phyloP scores from a whole-genome alignment of 2,888 invertebrate genomes.

The Drosophila colorata region DNA sequence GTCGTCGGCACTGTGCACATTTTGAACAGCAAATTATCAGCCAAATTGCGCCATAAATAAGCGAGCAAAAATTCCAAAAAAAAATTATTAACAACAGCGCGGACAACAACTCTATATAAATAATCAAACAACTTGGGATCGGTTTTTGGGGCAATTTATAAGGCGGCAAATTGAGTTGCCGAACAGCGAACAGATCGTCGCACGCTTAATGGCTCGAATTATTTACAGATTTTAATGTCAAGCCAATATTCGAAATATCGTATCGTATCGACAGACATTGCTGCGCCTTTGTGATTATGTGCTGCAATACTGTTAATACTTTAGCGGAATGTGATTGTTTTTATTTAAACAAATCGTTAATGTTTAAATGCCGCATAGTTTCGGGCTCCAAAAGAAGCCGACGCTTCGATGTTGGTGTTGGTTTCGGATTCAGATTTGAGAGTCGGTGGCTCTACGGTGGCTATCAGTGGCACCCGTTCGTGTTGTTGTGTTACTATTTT shows the following conservation, averaged over 20 bases:
- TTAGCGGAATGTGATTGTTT: constrained; percentile 62
- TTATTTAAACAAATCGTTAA: constrained; percentile 75
- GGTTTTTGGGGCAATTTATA: constrained; percentile 44
- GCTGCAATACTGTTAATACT: constrained; percentile 51
- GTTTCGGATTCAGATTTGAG: constrained; percentile 24
- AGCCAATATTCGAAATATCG: constrained; percentile 41
- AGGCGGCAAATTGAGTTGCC: constrained; percentile 44
- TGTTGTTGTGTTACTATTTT: constrained; percentile 42
- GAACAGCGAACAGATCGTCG: constrained; percentile 60
- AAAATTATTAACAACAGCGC: constrained; percentile 51
- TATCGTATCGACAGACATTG: constrained; percentile 28
- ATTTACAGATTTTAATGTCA: constrained; percentile 74
- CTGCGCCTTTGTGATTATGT: constrained; percentile 71
- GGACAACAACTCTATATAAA: constrained; percentile 53
- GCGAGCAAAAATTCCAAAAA: constrained; percentile 33
- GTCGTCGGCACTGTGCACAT: constrained; percentile 59
- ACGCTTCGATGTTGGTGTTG: constrained; percentile 25
- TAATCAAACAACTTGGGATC: constrained; percentile 45
- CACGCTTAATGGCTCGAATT: constrained; percentile 76
- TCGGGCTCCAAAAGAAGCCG: constrained; percentile 53
- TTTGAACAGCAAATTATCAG: constrained; percentile 62
- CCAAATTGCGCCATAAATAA: constrained; percentile 68
- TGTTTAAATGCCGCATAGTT: constrained; percentile 76
- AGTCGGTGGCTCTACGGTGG: constrained; percentile 62
- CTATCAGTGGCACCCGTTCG: constrained; percentile 70